These are phyloP conservation scores for Catagonus wagneri DNA, from an alignment of 2,113 vertebrate genomes.

Conservation along the genomic window DNA sequence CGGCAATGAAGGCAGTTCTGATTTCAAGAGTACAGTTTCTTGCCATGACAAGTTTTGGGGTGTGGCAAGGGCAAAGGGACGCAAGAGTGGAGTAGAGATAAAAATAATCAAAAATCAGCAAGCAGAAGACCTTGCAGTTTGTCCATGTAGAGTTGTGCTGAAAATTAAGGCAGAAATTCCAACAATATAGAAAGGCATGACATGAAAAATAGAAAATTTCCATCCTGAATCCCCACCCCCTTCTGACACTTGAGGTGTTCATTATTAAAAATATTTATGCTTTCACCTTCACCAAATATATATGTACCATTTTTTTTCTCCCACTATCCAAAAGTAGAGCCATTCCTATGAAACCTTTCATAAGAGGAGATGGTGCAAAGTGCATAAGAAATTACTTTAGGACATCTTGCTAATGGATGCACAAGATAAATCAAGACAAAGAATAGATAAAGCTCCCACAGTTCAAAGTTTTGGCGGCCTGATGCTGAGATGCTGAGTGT, in stretches of 20 bases:
- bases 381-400: background rate
- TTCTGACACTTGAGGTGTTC: background rate
- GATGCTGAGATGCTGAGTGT: background rate
- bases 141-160: background rate
- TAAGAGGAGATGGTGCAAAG: background rate
- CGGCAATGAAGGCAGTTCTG: background rate
- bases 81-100: background rate
- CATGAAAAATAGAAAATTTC: background rate
- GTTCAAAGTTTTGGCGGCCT: background rate
- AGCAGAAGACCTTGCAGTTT: background rate
- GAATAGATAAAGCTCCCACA: background rate
- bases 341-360: background rate
- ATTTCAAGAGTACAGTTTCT: background rate
- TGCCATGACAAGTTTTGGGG: background rate
- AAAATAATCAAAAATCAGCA: background rate
- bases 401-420: background rate
- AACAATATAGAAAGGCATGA: background rate
- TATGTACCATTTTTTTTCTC: background rate
- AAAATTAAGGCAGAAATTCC: background rate
- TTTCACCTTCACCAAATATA: background rate
- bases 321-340: background rate
- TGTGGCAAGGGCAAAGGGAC: background rate
- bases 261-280: constrained; percentile 1
- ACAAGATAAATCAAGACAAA: background rate
- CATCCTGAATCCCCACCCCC: background rate